phyloP scores from a whole-genome alignment of 2,797 vertebrate species.

The Sphaeramia orbicularis region DNA sequence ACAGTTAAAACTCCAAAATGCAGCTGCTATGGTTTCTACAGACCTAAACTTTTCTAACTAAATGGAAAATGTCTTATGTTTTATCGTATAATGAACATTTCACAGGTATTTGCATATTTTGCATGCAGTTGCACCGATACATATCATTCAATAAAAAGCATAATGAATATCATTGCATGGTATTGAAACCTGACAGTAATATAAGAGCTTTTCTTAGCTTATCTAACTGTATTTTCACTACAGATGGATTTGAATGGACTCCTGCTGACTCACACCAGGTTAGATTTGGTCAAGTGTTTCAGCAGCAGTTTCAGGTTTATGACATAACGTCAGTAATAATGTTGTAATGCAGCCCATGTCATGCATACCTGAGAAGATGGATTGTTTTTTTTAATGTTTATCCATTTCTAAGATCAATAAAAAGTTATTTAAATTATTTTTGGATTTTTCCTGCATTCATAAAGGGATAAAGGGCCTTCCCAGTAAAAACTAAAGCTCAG shows the following conservation, averaged over 20 bases:
- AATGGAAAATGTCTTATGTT: slow-evolving; percentile 48
- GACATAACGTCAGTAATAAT: slow-evolving; percentile 27
- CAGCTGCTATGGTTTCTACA: slow-evolving; percentile 76
- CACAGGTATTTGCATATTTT: slow-evolving; percentile 52
- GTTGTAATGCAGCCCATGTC: slow-evolving; percentile 50
- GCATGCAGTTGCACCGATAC: slow-evolving; percentile 68
- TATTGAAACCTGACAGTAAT: slow-evolving; percentile 68
- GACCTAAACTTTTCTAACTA: slow-evolving; percentile 56
- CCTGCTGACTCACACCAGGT: slow-evolving; percentile 29
- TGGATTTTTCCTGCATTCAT: slow-evolving; percentile 6
- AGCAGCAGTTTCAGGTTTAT: slow-evolving; percentile 35
- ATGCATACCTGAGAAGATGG: slow-evolving; percentile 34
- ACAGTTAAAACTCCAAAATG: slow-evolving; percentile 49
- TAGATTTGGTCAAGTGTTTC: slow-evolving; percentile 22
- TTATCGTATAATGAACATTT: slow-evolving; percentile 52
- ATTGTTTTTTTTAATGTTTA: slow-evolving; percentile 57
- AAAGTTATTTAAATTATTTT: slow-evolving; percentile 70
- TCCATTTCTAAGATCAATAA: slow-evolving; percentile 77
- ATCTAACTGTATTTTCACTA: slow-evolving; percentile 54
- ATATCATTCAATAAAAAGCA: slow-evolving; percentile 60
- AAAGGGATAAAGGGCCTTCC: neutral
- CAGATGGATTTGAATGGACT: slow-evolving; percentile 49
- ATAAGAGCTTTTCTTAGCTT: slow-evolving; percentile 41
- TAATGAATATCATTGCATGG: slow-evolving; percentile 73
- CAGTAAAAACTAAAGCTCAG: neutral